phyloP scores from a whole-genome alignment of 1,140 invertebrate species.

The Rhagoletis pomonella region DNA sequence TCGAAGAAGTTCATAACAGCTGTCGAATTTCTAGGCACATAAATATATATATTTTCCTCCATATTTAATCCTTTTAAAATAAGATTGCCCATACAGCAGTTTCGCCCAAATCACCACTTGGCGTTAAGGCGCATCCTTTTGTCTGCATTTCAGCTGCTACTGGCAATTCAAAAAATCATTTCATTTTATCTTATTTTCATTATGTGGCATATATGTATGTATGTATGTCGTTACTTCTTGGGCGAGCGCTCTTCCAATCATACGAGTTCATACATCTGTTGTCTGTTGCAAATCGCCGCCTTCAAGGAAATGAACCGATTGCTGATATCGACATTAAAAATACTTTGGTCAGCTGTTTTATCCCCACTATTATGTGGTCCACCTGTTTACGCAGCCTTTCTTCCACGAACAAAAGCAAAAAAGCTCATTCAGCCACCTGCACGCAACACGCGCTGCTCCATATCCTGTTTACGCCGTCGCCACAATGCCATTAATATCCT shows the following conservation, averaged over 20 bases:
- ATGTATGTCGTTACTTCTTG: background rate
- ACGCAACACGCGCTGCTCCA: conserved; percentile 45
- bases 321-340: background rate
- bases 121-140: conserved; percentile 19
- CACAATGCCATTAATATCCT: conserved; percentile 33
- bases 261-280: background rate
- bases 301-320: conserved; percentile 10
- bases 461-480: conserved; percentile 13
- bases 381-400: conserved; percentile 29
- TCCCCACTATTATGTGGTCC: background rate
- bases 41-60: no score
- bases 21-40: no score
- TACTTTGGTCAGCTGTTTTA: conserved; percentile 37
- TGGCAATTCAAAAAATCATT: conserved; percentile 35
- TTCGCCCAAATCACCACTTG: background rate
- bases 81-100: no score
- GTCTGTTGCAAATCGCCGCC: background rate
- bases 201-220: background rate
- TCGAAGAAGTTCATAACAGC: no score
- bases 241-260: background rate
- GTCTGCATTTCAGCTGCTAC: conserved; percentile 9
- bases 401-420: background rate
- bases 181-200: background rate
- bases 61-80: no score
- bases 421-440: background rate